phyloP scores from a whole-genome alignment of 2,888 invertebrate species.

The Diadromus collaris region DNA sequence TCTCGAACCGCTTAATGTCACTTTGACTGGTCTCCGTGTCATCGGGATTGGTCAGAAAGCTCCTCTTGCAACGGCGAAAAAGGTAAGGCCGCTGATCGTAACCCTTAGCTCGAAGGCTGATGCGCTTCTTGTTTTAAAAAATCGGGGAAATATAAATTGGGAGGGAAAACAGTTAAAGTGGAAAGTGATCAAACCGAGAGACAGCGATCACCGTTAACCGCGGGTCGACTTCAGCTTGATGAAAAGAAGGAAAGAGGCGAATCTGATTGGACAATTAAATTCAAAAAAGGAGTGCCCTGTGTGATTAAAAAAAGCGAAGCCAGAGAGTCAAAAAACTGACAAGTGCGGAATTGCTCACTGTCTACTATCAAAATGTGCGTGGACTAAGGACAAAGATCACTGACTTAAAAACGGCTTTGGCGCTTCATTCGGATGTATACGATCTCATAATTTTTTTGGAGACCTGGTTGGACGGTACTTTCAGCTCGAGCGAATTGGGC shows the following conservation, averaged over 20 bases:
- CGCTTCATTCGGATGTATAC: neutral
- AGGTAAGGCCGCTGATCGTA: neutral
- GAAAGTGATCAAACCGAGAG: neutral
- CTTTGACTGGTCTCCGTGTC: too few species aligned
- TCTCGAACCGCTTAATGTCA: too few species aligned
- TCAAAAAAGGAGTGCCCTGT: neutral
- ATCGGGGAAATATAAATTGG: neutral
- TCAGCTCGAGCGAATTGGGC: too few species aligned
- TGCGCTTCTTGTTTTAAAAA: neutral
- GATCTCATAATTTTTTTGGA: conserved; percentile 37
- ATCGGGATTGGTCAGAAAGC: too few species aligned
- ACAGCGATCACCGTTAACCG: neutral
- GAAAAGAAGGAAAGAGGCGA: neutral
- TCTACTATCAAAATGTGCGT: conserved; percentile 70
- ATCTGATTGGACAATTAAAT: neutral
- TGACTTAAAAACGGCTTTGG: neutral
- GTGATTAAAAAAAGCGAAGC: neutral
- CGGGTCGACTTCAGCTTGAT: neutral
- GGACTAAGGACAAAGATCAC: conserved; percentile 29
- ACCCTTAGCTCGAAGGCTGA: neutral
- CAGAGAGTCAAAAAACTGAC: neutral
- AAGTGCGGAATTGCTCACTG: conserved; percentile 14
- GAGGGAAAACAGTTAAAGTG: neutral
- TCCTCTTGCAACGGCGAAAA: too few species aligned
- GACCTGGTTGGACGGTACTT: conserved; percentile 6